These are phyloP conservation scores for Rugalucina vietnamica DNA, from an alignment of 2,888 invertebrate genomes.

Conservation along the genomic window DNA sequence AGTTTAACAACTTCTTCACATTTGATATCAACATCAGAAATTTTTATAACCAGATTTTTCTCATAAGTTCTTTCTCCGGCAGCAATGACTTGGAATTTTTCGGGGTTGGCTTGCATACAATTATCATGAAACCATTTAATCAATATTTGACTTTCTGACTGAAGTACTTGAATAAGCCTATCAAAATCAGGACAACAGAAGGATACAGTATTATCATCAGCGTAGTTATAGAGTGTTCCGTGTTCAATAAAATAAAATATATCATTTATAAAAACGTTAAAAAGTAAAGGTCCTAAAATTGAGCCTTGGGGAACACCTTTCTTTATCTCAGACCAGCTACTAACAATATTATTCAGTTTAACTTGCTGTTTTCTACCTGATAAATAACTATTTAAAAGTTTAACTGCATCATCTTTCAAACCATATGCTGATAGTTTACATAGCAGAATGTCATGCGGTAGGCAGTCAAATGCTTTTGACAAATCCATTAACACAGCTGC, in stretches of 20 bases:
- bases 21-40: no score
- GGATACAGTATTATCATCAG: slow-evolving; percentile 43
- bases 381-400: slow-evolving; percentile 1
- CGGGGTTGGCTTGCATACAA: slow-evolving; percentile 33
- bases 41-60: no score
- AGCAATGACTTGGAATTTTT: slow-evolving; percentile 46
- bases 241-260: slow-evolving; percentile 42
- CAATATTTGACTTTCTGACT: slow-evolving; percentile 26
- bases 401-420: background rate
- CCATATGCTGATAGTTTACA: slow-evolving; percentile 2
- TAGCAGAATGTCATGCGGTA: slow-evolving; percentile 7
- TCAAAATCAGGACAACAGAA: slow-evolving; percentile 10
- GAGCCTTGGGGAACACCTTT: slow-evolving; percentile 44
- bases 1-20: no score
- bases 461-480: slow-evolving; percentile 1
- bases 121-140: slow-evolving; percentile 41
- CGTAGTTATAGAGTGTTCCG: slow-evolving; percentile 34
- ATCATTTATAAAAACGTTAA: slow-evolving; percentile 41
- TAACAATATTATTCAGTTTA: background rate
- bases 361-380: slow-evolving; percentile 5
- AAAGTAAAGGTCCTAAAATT: slow-evolving; percentile 35
- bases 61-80: no score
- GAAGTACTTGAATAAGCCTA: slow-evolving; percentile 4
- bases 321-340: slow-evolving; percentile 7
- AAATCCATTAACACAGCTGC: background rate